Percentiles rank a stretch among this genome's conserved stretches.
Conservation (phyloP, 2,113 vertebrate genomes). For the Tricholaema leucomelas region DNA sequence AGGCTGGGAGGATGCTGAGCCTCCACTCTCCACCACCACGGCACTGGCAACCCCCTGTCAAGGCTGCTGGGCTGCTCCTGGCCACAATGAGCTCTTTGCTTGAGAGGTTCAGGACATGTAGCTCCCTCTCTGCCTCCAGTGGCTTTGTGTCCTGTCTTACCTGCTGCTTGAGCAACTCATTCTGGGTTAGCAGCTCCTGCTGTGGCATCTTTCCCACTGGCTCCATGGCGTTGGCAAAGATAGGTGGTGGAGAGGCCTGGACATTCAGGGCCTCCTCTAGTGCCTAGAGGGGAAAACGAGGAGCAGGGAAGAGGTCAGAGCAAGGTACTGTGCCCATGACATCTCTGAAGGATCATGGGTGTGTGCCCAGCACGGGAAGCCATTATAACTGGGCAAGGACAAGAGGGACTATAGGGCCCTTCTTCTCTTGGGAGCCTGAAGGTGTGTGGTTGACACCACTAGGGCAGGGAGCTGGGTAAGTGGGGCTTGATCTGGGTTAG, state of each 20-base stretch:
- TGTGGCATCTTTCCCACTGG: slow-evolving; percentile 76
- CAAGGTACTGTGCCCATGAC: neutral
- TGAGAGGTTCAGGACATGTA: neutral
- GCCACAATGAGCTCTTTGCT: neutral
- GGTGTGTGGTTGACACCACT: neutral
- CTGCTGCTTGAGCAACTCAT: slow-evolving; percentile 88
- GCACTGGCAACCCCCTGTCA: neutral
- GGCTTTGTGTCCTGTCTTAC: slow-evolving; percentile 2
- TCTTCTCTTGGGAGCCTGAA: neutral
- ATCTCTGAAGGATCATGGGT: fast-evolving
- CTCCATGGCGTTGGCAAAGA: slow-evolving; percentile 77
- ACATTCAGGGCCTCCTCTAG: slow-evolving; percentile 92
- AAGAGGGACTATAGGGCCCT: neutral
- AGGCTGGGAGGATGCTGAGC: neutral
- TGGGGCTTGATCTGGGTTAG: neutral
- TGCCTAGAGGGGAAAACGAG: slow-evolving; percentile 74
- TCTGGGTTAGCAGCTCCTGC: slow-evolving; percentile 93
- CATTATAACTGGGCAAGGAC: neutral
- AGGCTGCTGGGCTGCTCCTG: neutral
- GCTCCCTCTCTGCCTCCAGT: neutral
- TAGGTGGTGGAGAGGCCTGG: slow-evolving; percentile 81
- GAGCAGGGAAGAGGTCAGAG: neutral
- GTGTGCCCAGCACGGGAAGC: fast-evolving
- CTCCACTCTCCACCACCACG: neutral
- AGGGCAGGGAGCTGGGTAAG: neutral